Evolutionary conservation across 1,140 invertebrate species (phyloP), one percentile per base, ranked within the genome.

Genomic region (Ceratina calcarata): DNA sequence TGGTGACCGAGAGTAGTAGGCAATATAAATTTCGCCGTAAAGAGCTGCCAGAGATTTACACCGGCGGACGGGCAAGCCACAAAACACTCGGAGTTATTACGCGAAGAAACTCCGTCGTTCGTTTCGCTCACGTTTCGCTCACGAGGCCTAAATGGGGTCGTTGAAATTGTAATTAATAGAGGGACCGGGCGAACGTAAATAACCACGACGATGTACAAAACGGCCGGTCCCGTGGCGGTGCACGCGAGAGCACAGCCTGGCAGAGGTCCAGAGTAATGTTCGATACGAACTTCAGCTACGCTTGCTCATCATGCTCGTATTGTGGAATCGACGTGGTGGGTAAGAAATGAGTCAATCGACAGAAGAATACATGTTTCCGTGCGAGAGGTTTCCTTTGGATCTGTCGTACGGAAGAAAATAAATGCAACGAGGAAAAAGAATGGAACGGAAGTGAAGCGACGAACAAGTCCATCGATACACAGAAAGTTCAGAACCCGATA

Each of bases 91-190:
- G 77, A 68, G 77, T 72, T 73, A 84, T 83, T 83, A 74, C 67
- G 70, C 76, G 60, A 64, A 84, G 78, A 79, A 82, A 84, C 68
- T 66, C 65, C 68, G 49, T 76, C 66, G 70, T 78, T 78, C 61
- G 61, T 78, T 82, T 84, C 66, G 51, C 58, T 57, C 72, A 58
- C 45, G 22, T 24, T 16, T n/a, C 57, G 51, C 27, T 57, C 79
- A 49, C 71, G 15, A 18, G 15, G 66, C 24, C 83, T 65, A 80
- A 79, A 77, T 68, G 81, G 22, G 70, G 37, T 71, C 74, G 80
- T 60, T 80, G 75, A 80, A 86, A 83, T 72, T 77, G 78, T 77
- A 87, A 86, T 87, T 85, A 87, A 88, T 87, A 73, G 75, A 83
- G 62, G 51, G 57, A 0, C 49, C 45, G n/a, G 49, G 16, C 12